Base-by-base conservation (phyloP, 2,113 vertebrate species). In the Taurulus bubalis region DNA sequence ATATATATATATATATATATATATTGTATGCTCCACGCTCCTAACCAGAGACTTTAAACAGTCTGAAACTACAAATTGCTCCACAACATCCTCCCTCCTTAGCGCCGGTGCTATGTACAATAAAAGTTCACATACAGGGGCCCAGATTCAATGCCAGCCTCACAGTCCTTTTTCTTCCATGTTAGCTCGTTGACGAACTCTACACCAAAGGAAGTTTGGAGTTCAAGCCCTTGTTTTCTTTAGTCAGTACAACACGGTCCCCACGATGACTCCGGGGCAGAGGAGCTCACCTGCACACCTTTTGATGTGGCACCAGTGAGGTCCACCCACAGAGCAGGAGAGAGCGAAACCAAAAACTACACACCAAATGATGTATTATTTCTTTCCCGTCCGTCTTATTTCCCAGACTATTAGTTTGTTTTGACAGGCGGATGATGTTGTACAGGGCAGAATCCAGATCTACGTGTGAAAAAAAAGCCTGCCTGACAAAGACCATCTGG, bases 401-500 rank as follows among this genome's bases (percentile, higher is more conserved):
- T 87, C 67, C 64, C n/a, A 56, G 67, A 85, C 87, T 36, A 65
- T 88, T 77, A 86, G 69, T 85, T 86, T 86, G 84, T 71, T 77
- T 59, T 80, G 83, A 86, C 85, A 91, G 77, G 59, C 74, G 86
- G 85, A 87, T 89, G 82, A 87, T 90, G 86, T 84, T 87, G 87
- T 81, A 86, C 84, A 88, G 88, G 82, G 58, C 85, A 63, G 58
- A 66, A 67, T 86, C 68, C 73, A 82, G 79, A 84, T 71, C 78
- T 81, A 86, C 77, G 65, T 75, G 62, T 16, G 83, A 59, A 73
- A 72, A 87, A 56, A 10, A 56, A 69, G 69, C 2, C 73, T 32
- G 80, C 18, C 82, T 88, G 89, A 89, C 86, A 85, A 80, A 84
- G 84, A 88, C 85, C 90, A 92, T 93, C 89, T 93, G 92, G 88